Percentiles rank a stretch among this genome's conserved stretches.
Evolutionary conservation across 2,888 invertebrate genomes (phyloP).

Genomic region (Chaetoderma sp.): DNA sequence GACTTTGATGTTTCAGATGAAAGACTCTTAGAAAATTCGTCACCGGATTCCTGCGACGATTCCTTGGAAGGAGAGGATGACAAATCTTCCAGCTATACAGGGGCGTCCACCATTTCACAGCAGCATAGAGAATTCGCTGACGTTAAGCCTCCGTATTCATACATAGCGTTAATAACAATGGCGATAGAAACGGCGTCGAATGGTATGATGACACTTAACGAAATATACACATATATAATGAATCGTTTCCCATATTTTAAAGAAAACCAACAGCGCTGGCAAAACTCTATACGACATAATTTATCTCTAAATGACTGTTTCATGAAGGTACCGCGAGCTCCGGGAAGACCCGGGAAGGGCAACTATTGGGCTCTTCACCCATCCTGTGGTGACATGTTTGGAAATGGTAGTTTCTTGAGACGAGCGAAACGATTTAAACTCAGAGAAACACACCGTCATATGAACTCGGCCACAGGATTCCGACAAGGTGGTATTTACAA

Average conservation of each 20-base stretch:
- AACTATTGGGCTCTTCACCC: conserved; percentile 69
- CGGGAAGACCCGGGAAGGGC: conserved; percentile 67
- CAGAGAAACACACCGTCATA: no score
- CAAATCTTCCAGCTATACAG: conserved; percentile 29
- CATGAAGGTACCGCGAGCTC: conserved; percentile 80
- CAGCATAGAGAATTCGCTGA: conserved; percentile 73
- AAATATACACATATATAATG: conserved; percentile 93
- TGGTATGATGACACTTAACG: conserved; percentile 91
- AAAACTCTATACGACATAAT: conserved; percentile 81
- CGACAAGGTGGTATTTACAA: no score
- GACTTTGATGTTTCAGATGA: no score
- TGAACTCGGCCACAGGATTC: no score
- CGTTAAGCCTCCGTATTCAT: conserved; percentile 99
- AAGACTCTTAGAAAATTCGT: no score
- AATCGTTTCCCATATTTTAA: conserved; percentile 89
- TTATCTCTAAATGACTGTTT: conserved; percentile 97
- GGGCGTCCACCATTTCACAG: conserved; percentile 60
- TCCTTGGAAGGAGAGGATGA: neutral
- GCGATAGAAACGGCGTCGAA: conserved; percentile 98
- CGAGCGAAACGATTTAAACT: conserved; percentile 66
- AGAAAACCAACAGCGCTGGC: conserved; percentile 82
- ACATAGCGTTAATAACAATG: conserved; percentile 99
- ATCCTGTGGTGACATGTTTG: conserved; percentile 68
- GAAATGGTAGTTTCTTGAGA: conserved; percentile 67
- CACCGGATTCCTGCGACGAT: no score